A percentile compares a stretch with the other conserved stretches of the same genome.
phyloP scores from a whole-genome alignment of 2,113 vertebrate species.

The Hepsetus odoe region DNA sequence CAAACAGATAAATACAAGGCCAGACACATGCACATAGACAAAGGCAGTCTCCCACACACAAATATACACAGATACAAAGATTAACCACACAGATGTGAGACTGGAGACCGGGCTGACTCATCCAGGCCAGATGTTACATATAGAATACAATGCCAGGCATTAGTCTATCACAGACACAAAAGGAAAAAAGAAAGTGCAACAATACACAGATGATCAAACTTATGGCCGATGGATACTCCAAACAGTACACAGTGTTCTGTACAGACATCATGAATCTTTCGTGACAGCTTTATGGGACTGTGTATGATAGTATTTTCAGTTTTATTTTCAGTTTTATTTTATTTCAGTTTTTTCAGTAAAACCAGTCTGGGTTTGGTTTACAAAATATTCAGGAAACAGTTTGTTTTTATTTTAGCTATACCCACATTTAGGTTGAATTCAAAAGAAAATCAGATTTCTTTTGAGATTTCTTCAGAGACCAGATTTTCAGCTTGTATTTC shows the following conservation, averaged over 20 bases:
- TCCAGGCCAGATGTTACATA: conserved; percentile 44
- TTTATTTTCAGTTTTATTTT: neutral
- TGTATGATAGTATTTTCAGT: neutral
- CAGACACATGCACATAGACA: conserved; percentile 11
- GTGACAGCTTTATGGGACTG: neutral
- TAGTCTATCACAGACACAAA: neutral
- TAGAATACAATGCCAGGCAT: conserved; percentile 27
- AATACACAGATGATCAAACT: neutral
- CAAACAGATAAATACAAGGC: conserved; percentile 11
- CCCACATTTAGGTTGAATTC: too few species aligned
- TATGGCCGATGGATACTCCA: neutral
- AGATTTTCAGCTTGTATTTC: too few species aligned
- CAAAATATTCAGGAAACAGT: too few species aligned
- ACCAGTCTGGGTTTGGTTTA: too few species aligned
- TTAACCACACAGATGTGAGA: conserved; percentile 40
- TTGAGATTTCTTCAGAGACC: too few species aligned
- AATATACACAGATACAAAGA: conserved; percentile 22
- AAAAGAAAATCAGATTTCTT: too few species aligned
- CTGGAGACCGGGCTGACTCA: conserved; percentile 27
- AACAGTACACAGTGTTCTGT: neutral
- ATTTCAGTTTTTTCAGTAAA: too few species aligned
- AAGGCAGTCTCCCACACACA: conserved; percentile 6
- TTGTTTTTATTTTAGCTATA: too few species aligned
- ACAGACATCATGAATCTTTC: neutral
- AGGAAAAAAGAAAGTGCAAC: conserved; percentile 17